Evolutionary conservation across 2,797 vertebrate genomes (phyloP).

Genomic region (Xyrichtys novacula): DNA sequence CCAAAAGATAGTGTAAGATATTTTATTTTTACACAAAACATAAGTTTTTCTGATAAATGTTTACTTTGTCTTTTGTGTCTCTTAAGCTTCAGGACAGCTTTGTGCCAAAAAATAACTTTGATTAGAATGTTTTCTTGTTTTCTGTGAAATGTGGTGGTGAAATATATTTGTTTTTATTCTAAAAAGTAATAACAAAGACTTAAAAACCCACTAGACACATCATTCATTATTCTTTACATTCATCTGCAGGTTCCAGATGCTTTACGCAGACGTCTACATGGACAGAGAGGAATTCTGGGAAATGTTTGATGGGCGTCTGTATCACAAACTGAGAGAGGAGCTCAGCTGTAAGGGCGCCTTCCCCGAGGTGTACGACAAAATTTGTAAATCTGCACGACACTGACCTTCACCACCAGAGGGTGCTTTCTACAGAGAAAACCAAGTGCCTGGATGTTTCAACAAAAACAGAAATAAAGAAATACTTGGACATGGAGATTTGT

Average conservation of each 20-base stretch:
- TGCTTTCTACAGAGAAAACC: neutral
- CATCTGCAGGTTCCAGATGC: constrained; percentile 94
- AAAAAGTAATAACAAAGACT: too few species aligned
- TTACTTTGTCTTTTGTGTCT: too few species aligned
- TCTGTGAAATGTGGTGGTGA: too few species aligned
- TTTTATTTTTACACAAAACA: too few species aligned
- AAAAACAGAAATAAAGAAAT: neutral
- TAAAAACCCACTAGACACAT: neutral
- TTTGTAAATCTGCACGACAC: constrained; percentile 97
- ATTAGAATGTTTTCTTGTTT: too few species aligned
- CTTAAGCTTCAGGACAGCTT: too few species aligned
- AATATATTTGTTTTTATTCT: too few species aligned
- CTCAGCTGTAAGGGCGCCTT: constrained; percentile 93
- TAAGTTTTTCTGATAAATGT: too few species aligned
- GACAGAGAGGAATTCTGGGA: constrained; percentile 96
- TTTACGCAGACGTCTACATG: constrained; percentile 99
- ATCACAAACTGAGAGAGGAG: constrained; percentile 91
- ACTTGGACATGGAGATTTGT: too few species aligned
- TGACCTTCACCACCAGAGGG: constrained; percentile 73
- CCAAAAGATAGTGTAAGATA: too few species aligned
- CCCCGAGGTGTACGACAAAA: constrained; percentile 97
- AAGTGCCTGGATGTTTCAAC: neutral
- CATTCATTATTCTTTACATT: neutral
- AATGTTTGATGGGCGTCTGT: constrained; percentile 96
- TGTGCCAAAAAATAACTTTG: too few species aligned